A percentile compares a stretch with the other conserved stretches of the same genome.
Conservation (phyloP, 2,888 invertebrate genomes). For the Dione vanillae region DNA sequence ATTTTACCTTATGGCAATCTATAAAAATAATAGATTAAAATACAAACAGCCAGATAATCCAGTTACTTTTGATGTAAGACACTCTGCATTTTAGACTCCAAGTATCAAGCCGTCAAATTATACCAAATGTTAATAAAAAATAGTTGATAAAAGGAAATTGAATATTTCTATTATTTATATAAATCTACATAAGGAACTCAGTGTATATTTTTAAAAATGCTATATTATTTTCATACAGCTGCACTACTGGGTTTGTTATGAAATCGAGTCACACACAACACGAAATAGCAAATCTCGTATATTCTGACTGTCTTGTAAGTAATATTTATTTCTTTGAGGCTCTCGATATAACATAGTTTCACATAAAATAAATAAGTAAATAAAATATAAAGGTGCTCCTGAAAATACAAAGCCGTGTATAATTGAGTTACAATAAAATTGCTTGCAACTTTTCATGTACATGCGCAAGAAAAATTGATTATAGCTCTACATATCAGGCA, state of each 20-base stretch:
- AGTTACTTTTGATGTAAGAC: too few relatives aligned
- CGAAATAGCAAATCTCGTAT: conserved; percentile 28
- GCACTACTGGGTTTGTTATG: conserved; percentile 21
- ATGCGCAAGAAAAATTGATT: neutral
- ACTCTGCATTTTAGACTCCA: too few relatives aligned
- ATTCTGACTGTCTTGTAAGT: conserved; percentile 24
- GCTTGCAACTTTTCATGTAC: neutral
- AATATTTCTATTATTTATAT: neutral
- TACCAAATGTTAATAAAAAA: neutral
- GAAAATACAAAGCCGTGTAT: too few relatives aligned
- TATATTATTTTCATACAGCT: conserved; percentile 14
- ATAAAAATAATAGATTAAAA: too few relatives aligned
- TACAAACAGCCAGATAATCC: too few relatives aligned
- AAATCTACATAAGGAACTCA: neutral
- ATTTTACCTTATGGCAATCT: too few relatives aligned
- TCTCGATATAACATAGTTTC: conserved; percentile 10
- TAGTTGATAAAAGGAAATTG: neutral
- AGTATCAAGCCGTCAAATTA: too few relatives aligned
- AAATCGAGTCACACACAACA: conserved; percentile 26
- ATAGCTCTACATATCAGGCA: too few relatives aligned
- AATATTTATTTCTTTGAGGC: conserved; percentile 27
- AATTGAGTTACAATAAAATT: neutral
- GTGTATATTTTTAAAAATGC: conserved; percentile 6
- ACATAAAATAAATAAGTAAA: neutral
- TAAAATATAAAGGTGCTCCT: neutral